Base-by-base conservation (phyloP, 2,113 vertebrate species). In the Tragelaphus imberbis region DNA sequence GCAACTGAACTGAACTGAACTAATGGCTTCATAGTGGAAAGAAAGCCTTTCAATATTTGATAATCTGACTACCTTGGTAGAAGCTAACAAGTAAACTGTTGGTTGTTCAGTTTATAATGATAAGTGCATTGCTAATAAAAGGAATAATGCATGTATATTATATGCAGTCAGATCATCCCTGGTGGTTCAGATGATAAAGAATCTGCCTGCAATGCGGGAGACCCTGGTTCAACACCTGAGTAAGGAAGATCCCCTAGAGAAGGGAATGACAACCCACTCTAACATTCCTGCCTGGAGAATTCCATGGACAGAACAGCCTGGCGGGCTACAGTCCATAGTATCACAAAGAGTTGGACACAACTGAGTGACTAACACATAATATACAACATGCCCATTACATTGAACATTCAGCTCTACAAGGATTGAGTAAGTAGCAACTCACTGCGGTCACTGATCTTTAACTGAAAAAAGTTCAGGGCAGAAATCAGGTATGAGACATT, bases 91-190 rank as follows among this genome's bases (percentile, higher is more conserved):
- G 82, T 94, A 59, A 88, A 75, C 13, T 77, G 15, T 10, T 68
- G 63, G n/a, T 36, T 21, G 92, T 68, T 95, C 58, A 53, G 55
- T 68, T 96, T 92, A 90, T 2, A 95, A 63, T 84, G 82, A 56
- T 86, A 94, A 88, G 71, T 94, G 19, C 10, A 88, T 47, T 84
- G 8, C 28, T 88, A 88, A 92, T 82, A 85, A 88, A 92, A 92
- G 58, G 13, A 9, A 85, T 49, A 80, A 90, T 51, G 14, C 2
- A 40, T 71, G 17, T 9, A 75, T 61, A 55, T 95, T 65, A 49
- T 59, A 68, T 55, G 6, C 2, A 68, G 10, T 81, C 53, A 90
- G 80, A 4, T 88, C 6, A 59, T 40, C n/a, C 19, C 68, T 40
- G 19, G 19, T 40, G 68, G 68, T 2, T 23, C n/a, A 71, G 68